Conservation (phyloP, 2,888 invertebrate species). For the Lochmaea capreae region DNA sequence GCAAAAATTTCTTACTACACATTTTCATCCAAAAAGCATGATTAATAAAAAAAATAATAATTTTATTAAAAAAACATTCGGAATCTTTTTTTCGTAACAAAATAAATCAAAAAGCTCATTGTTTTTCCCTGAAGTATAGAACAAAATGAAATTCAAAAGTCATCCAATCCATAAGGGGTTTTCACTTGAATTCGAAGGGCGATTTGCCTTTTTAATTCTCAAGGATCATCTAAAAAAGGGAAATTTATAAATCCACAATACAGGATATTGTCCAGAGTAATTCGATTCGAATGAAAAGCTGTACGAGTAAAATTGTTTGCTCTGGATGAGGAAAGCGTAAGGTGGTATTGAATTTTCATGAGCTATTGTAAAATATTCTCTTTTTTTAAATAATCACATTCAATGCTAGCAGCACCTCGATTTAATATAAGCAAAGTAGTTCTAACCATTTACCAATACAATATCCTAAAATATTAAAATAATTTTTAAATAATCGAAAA, state of each 20-base stretch:
- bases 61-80: not conserved
- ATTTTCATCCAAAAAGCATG: too few species aligned
- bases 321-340: not conserved
- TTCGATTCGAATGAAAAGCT: not conserved
- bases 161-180: not conserved
- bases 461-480: too few species aligned
- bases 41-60: not conserved
- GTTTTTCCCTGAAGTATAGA: not conserved
- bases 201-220: too few species aligned
- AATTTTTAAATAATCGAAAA: too few species aligned
- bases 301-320: not conserved
- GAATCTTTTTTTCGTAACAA: not conserved
- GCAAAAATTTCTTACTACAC: too few species aligned
- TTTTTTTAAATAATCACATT: too few species aligned
- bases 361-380: too few species aligned
- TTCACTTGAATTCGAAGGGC: not conserved
- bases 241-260: not conserved
- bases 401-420: too few species aligned
- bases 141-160: not conserved
- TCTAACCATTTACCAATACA: too few species aligned
- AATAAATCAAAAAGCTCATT: not conserved
- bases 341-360: not conserved
- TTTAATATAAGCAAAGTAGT: too few species aligned
- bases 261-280: not conserved
- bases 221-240: not conserved